A percentile compares a stretch with the other conserved stretches of the same genome.
These are phyloP conservation scores for Pachycephus smyrnensis DNA, from an alignment of 2,888 invertebrate genomes.

Conservation along the genomic window DNA sequence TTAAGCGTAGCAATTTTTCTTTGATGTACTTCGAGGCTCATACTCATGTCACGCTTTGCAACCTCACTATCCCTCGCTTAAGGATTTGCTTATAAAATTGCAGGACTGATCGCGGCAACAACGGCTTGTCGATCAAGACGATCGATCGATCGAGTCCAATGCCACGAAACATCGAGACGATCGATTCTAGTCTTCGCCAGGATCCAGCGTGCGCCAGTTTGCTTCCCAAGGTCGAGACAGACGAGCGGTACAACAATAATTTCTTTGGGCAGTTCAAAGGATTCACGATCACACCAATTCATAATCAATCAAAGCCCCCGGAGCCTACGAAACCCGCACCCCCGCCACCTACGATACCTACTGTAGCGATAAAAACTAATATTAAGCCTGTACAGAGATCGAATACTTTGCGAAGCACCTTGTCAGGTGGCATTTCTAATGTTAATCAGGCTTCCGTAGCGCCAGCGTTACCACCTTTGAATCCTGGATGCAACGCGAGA, in stretches of 20 bases:
- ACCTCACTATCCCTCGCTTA: slow-evolving; percentile 12
- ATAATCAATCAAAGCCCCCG: slow-evolving; percentile 59
- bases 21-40: background rate
- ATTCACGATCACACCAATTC: slow-evolving; percentile 80
- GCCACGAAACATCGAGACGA: slow-evolving; percentile 59
- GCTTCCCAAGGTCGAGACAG: slow-evolving; percentile 56
- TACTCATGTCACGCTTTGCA: background rate
- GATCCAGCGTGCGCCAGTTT: slow-evolving; percentile 64
- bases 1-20: background rate
- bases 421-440: slow-evolving; percentile 61
- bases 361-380: slow-evolving; percentile 59
- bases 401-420: slow-evolving; percentile 36
- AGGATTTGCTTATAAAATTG: slow-evolving; percentile 32
- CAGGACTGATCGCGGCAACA: slow-evolving; percentile 54
- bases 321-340: slow-evolving; percentile 74
- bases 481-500: slow-evolving; percentile 74
- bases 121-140: slow-evolving; percentile 55
- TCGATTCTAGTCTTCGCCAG: slow-evolving; percentile 60
- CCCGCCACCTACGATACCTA: slow-evolving; percentile 73
- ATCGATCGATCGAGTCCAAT: slow-evolving; percentile 58
- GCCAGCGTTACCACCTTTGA: slow-evolving; percentile 75
- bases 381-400: slow-evolving; percentile 46
- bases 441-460: slow-evolving; percentile 63
- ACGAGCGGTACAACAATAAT: slow-evolving; percentile 69
- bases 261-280: slow-evolving; percentile 91